Percentiles rank a stretch among this genome's conserved stretches.
These are phyloP conservation scores for Piaya cayana DNA, from an alignment of 2,113 vertebrate species.

Conservation along the genomic window DNA sequence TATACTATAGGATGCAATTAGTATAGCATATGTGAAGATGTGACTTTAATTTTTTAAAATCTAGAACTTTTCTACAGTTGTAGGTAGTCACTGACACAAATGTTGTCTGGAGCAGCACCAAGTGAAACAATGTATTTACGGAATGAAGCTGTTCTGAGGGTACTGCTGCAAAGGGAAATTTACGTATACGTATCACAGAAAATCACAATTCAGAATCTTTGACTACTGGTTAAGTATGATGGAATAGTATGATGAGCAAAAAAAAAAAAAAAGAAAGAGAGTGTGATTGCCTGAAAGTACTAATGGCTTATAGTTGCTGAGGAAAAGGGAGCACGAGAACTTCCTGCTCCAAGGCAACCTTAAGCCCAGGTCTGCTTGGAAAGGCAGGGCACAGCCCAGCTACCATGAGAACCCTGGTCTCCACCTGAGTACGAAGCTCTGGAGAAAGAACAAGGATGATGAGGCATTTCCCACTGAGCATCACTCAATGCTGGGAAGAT, in stretches of 20 bases:
- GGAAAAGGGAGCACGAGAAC: neutral
- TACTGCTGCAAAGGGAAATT: neutral
- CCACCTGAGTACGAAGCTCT: neutral
- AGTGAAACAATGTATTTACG: neutral
- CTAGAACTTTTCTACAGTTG: neutral
- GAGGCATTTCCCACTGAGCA: neutral
- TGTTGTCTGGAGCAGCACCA: neutral
- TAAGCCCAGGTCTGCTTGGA: neutral
- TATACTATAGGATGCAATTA: neutral
- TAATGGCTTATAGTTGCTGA: neutral
- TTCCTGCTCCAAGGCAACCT: neutral
- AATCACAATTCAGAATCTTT: neutral
- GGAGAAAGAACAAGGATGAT: neutral
- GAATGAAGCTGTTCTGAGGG: neutral
- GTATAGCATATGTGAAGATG: neutral
- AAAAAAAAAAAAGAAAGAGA: neutral
- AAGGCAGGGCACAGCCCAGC: neutral
- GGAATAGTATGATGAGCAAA: neutral
- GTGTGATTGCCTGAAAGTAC: neutral
- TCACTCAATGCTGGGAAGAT: too few relatives aligned
- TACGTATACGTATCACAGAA: neutral
- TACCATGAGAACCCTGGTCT: rapidly evolving
- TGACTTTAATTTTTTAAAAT: neutral
- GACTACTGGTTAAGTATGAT: neutral
- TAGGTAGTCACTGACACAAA: neutral